A percentile compares a stretch with the other conserved stretches of the same genome.
phyloP scores from a whole-genome alignment of 1,140 invertebrate species.

The Gonioctena quinquepunctata region DNA sequence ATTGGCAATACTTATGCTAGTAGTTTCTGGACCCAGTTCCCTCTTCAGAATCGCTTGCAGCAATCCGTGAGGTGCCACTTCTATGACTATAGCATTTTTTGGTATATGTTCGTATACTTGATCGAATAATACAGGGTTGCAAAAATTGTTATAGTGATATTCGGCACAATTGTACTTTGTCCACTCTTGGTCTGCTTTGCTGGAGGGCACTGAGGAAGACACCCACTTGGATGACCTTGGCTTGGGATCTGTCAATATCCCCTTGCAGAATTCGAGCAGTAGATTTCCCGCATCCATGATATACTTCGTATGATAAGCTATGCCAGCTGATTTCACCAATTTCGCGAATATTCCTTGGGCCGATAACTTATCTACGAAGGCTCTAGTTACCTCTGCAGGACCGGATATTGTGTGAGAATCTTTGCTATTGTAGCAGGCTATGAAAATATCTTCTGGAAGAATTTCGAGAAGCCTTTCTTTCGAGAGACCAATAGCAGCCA shows the following conservation, averaged over 20 bases:
- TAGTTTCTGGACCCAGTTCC: conserved; percentile 65
- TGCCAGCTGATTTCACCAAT: conserved; percentile 76
- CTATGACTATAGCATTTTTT: conserved; percentile 75
- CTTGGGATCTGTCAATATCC: conserved; percentile 72
- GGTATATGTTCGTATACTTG: conserved; percentile 78
- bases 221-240: conserved; percentile 78
- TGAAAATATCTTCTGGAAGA: conserved; percentile 70
- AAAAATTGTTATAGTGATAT: conserved; percentile 90
- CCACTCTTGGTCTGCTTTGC: conserved; percentile 69
- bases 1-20: conserved; percentile 80
- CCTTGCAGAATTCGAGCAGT: conserved; percentile 69
- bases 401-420: conserved; percentile 87
- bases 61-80: conserved; percentile 83
- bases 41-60: conserved; percentile 69
- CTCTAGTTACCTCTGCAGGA: conserved; percentile 67
- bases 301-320: conserved; percentile 82
- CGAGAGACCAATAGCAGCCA: conserved; percentile 75
- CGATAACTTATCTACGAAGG: conserved; percentile 70
- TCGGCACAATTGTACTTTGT: conserved; percentile 78
- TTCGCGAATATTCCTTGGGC: conserved; percentile 78
- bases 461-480: conserved; percentile 57
- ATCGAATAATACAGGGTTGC: conserved; percentile 82
- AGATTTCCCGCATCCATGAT: conserved; percentile 75
- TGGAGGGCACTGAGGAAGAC: conserved; percentile 79
- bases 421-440: conserved; percentile 82